Conservation (phyloP, 2,113 vertebrate species). For the Micronisus gabar region DNA sequence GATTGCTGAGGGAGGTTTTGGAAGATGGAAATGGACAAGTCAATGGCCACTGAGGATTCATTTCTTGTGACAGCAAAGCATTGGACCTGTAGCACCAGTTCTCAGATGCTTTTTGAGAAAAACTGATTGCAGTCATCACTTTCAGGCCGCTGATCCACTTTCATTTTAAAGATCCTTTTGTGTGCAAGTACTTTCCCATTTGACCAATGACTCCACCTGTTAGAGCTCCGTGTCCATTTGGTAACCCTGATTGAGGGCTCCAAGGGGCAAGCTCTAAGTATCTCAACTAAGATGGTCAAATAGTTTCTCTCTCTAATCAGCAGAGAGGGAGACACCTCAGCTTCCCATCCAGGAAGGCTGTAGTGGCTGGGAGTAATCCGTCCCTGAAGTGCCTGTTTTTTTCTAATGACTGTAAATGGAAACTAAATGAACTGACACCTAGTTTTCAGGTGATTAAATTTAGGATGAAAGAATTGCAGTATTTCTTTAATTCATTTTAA, state of each 20-base stretch:
- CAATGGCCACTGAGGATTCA: rapidly evolving
- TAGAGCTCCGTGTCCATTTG: background rate
- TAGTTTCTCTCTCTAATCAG: background rate
- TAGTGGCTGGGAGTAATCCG: background rate
- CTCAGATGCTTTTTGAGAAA: background rate
- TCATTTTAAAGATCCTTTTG: background rate
- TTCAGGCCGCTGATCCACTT: background rate
- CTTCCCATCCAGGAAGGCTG: background rate
- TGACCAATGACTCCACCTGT: background rate
- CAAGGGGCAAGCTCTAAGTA: background rate
- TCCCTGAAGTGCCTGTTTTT: background rate
- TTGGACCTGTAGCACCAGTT: background rate
- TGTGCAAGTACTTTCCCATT: background rate
- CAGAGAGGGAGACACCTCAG: background rate
- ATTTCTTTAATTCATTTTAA: background rate
- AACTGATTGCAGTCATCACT: background rate
- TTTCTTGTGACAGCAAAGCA: background rate
- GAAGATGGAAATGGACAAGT: background rate
- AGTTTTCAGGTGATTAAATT: background rate
- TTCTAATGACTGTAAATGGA: background rate
- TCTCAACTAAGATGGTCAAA: background rate
- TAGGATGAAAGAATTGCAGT: background rate
- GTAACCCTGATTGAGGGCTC: background rate
- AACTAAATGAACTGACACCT: background rate
- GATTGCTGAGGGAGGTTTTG: background rate